A percentile compares a stretch with the other conserved stretches of the same genome.
Conservation (phyloP, 1,140 invertebrate species). For the Drosophila bipectinata region DNA sequence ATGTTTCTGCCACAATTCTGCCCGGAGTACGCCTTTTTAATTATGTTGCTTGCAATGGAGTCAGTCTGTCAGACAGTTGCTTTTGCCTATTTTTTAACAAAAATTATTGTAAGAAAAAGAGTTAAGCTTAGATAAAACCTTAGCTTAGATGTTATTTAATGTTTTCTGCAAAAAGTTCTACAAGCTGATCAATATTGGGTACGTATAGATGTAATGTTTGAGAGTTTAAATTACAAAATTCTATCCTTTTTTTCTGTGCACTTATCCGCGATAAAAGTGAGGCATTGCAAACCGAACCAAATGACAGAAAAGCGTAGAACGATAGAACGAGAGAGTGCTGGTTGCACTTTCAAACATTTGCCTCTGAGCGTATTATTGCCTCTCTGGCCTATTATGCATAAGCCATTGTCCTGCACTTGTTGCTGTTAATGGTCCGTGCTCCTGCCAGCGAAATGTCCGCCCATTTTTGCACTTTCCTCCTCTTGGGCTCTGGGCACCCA, state of each 20-base stretch:
- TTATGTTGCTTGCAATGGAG: conserved; percentile 47
- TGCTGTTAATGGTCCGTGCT: conserved; percentile 32
- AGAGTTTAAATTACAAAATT: neutral
- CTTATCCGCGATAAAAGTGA: conserved; percentile 43
- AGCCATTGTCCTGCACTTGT: conserved; percentile 39
- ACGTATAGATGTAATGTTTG: neutral
- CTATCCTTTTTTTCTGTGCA: conserved; percentile 12
- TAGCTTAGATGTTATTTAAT: too few relatives aligned
- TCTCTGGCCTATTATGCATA: conserved; percentile 49
- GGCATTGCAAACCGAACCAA: conserved; percentile 17
- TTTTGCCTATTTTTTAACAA: neutral
- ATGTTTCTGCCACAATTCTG: conserved; percentile 37
- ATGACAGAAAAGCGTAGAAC: conserved; percentile 13
- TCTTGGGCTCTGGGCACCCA: neutral
- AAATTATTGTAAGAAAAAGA: too few relatives aligned
- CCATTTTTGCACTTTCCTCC: conserved; percentile 2
- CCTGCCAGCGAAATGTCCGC: conserved; percentile 41
- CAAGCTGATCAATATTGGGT: too few relatives aligned
- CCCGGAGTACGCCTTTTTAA: conserved; percentile 45
- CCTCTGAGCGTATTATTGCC: too few relatives aligned
- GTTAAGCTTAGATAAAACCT: too few relatives aligned
- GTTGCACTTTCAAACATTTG: conserved; percentile 34
- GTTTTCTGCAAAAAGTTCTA: neutral
- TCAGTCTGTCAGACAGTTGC: neutral
- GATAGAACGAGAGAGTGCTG: neutral